Conservation (phyloP, 2,888 invertebrate genomes). For the Zhuqinia jingwanae region DNA sequence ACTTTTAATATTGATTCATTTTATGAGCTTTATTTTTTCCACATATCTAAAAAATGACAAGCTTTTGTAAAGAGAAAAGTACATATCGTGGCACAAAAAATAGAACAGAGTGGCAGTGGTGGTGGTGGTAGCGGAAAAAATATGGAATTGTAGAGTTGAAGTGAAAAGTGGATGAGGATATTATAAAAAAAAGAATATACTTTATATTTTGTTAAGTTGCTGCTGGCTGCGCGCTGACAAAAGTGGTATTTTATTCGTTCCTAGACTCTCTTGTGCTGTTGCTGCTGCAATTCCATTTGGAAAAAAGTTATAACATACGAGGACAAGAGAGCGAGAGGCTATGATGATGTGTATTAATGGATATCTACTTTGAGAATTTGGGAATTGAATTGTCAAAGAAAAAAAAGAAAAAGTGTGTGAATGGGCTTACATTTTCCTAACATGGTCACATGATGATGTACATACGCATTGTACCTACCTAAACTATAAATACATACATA, state of each 20-base stretch:
- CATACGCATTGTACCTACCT: too few relatives aligned
- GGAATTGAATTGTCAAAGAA: constrained; percentile 59
- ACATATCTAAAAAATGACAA: constrained; percentile 38
- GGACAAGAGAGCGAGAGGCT: neutral
- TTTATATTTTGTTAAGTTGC: constrained; percentile 5
- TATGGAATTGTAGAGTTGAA: constrained; percentile 17
- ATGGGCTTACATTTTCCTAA: neutral
- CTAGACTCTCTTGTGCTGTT: too few relatives aligned
- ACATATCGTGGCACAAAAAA: neutral
- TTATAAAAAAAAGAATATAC: neutral
- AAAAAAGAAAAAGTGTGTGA: neutral
- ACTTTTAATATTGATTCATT: constrained; percentile 15
- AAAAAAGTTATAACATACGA: neutral
- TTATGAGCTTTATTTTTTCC: constrained; percentile 34
- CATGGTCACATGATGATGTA: neutral
- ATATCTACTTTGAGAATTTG: constrained; percentile 50
- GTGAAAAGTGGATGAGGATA: constrained; percentile 14
- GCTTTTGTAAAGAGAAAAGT: neutral
- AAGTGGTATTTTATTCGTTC: constrained; percentile 14
- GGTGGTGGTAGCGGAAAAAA: neutral
- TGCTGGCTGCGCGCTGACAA: too few relatives aligned
- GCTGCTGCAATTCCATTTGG: neutral
- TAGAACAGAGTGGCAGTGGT: neutral
- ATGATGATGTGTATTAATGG: constrained; percentile 38
- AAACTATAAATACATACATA: too few relatives aligned